These are phyloP conservation scores for Polydrusus pterygomalis DNA, from an alignment of 2,888 invertebrate species.

Conservation along the genomic window DNA sequence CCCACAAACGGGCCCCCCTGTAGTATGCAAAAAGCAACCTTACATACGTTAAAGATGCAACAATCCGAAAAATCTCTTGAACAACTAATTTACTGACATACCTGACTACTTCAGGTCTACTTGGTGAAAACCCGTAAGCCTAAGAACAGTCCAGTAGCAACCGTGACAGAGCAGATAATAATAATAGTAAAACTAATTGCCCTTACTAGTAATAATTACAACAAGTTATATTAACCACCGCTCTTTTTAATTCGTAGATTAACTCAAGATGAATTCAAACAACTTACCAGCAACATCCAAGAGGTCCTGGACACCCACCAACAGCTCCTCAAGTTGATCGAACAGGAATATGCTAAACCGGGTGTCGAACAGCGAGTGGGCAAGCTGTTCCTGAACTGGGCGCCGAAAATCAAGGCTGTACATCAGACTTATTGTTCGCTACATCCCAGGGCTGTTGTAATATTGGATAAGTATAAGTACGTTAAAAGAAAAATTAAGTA, in stretches of 20 bases:
- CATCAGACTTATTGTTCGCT: constrained; percentile 93
- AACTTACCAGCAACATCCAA: constrained; percentile 90
- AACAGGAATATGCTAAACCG: constrained; percentile 84
- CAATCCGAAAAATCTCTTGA: too few relatives aligned
- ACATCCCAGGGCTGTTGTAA: constrained; percentile 95
- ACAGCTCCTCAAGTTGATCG: constrained; percentile 84
- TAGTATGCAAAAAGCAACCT: too few relatives aligned
- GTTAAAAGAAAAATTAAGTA: constrained; percentile 58
- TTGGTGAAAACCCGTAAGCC: too few relatives aligned
- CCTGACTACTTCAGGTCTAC: too few relatives aligned
- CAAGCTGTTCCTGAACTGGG: constrained; percentile 90
- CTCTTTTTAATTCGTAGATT: constrained; percentile 76
- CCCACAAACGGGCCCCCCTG: too few relatives aligned
- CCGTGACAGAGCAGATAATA: too few relatives aligned
- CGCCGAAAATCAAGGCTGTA: constrained; percentile 86
- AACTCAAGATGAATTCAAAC: constrained; percentile 88
- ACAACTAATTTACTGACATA: too few relatives aligned
- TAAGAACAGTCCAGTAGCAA: too few relatives aligned
- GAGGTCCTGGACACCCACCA: constrained; percentile 92
- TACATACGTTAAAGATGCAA: too few relatives aligned
- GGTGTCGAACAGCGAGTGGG: constrained; percentile 90
- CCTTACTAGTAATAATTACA: too few relatives aligned
- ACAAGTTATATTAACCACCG: too few relatives aligned
- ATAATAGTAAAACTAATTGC: too few relatives aligned
- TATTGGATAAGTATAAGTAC: constrained; percentile 94